A percentile compares a stretch with the other conserved stretches of the same genome.
These are phyloP conservation scores for Sturmia bella DNA, from an alignment of 2,888 invertebrate genomes.

Conservation along the genomic window DNA sequence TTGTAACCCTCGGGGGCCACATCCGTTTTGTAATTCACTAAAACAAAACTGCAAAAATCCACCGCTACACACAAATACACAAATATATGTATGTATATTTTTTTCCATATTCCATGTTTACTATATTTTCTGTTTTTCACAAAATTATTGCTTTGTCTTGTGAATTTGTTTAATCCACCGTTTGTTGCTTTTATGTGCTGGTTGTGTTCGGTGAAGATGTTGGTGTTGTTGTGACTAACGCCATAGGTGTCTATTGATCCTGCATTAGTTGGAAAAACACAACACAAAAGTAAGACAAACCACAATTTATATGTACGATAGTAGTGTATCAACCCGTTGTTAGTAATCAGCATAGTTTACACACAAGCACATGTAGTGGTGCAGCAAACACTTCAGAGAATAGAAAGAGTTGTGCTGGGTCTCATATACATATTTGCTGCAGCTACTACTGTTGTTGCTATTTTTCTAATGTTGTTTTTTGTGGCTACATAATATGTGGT, in stretches of 20 bases:
- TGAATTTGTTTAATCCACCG: conserved; percentile 19
- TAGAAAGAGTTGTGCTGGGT: conserved; percentile 16
- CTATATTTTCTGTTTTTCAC: not conserved
- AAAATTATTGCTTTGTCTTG: conserved; percentile 28
- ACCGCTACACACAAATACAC: conserved; percentile 9
- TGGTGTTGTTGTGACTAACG: conserved; percentile 65
- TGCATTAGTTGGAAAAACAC: conserved; percentile 61
- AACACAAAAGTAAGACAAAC: conserved; percentile 40
- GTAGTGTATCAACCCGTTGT: conserved; percentile 34
- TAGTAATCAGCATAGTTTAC: conserved; percentile 10
- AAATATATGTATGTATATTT: not conserved
- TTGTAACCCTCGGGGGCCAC: conserved; percentile 70
- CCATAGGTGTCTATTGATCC: conserved; percentile 72
- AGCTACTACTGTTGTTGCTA: not conserved
- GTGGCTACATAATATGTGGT: conserved; percentile 54
- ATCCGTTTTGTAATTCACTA: conserved; percentile 65
- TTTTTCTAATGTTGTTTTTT: conserved; percentile 10
- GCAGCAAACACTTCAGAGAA: conserved; percentile 4
- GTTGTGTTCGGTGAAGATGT: conserved; percentile 11
- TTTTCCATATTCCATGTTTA: not conserved
- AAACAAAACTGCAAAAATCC: conserved; percentile 23
- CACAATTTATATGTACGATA: conserved; percentile 50
- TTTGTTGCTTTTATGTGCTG: conserved; percentile 26
- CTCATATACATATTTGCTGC: not conserved
- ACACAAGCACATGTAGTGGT: not conserved